phyloP scores from a whole-genome alignment of 2,888 invertebrate species.

The Proisotoma minuta region DNA sequence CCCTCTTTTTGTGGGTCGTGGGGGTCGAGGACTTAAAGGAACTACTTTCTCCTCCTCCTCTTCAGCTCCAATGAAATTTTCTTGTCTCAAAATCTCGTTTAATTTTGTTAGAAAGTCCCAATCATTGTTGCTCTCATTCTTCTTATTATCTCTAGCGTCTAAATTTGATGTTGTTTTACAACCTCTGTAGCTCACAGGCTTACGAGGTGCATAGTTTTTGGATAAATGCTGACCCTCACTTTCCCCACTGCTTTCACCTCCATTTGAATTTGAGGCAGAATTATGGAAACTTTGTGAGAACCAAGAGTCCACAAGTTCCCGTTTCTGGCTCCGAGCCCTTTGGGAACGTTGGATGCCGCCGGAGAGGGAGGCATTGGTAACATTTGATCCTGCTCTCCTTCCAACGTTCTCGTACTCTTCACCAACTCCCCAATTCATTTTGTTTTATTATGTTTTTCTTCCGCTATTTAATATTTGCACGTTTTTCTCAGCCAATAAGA shows the following conservation, averaged over 20 bases:
- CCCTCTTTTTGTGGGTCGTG: constrained; percentile 36
- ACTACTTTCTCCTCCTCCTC: constrained; percentile 4
- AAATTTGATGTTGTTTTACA: constrained; percentile 29
- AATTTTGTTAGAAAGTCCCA: constrained; percentile 45
- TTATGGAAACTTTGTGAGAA: constrained; percentile 39
- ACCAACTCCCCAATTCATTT: too few relatives aligned
- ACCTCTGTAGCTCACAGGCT: constrained; percentile 26
- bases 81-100: constrained; percentile 43
- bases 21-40: constrained; percentile 41
- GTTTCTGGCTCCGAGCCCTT: constrained; percentile 39
- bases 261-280: too few relatives aligned
- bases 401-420: too few relatives aligned
- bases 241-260: constrained; percentile 21
- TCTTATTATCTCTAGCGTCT: background rate
- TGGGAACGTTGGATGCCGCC: constrained; percentile 26
- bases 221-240: background rate
- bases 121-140: constrained; percentile 21
- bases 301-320: constrained; percentile 41
- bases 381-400: too few relatives aligned
- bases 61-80: constrained; percentile 42
- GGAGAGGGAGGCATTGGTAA: background rate
- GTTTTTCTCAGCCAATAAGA: too few relatives aligned
- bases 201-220: background rate
- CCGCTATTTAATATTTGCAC: too few relatives aligned
- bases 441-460: too few relatives aligned